Conservation (phyloP, 2,888 invertebrate genomes). For the Himalopsyche anomala region DNA sequence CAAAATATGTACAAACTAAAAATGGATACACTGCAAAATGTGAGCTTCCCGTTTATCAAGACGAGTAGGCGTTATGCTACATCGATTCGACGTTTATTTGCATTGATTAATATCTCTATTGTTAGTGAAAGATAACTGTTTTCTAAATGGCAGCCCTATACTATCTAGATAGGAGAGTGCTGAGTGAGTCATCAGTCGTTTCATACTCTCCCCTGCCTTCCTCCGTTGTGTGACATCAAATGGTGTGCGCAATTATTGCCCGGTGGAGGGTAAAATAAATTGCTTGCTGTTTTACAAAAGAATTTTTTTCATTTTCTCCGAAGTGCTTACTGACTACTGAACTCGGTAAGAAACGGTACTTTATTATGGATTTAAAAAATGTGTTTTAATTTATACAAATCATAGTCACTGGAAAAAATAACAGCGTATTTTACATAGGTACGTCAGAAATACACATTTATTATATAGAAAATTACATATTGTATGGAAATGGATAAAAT, state of each 20-base stretch:
- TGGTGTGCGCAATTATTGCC: constrained; percentile 23
- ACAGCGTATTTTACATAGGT: too few relatives aligned
- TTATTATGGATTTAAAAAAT: too few relatives aligned
- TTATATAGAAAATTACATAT: too few relatives aligned
- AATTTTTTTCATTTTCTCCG: not conserved
- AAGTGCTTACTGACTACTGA: too few relatives aligned
- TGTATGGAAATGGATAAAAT: too few relatives aligned
- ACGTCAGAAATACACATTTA: too few relatives aligned
- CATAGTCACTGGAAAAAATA: too few relatives aligned
- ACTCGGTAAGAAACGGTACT: too few relatives aligned
- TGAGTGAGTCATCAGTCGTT: constrained; percentile 41
- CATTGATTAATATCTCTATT: constrained; percentile 42
- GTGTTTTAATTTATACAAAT: too few relatives aligned
- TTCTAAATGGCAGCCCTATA: constrained; percentile 42
- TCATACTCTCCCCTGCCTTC: not conserved
- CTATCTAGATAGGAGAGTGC: not conserved
- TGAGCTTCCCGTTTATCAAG: not conserved
- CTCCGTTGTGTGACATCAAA: not conserved
- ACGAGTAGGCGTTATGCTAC: not conserved
- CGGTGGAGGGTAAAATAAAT: constrained; percentile 7
- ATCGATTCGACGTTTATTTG: constrained; percentile 1
- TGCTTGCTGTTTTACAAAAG: not conserved
- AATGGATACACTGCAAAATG: not conserved
- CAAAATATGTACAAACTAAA: not conserved
- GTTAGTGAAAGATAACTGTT: constrained; percentile 34